Evolutionary conservation across 2,113 vertebrate genomes (phyloP), one percentile per base, ranked within the genome.

Genomic region (Pipa parva): DNA sequence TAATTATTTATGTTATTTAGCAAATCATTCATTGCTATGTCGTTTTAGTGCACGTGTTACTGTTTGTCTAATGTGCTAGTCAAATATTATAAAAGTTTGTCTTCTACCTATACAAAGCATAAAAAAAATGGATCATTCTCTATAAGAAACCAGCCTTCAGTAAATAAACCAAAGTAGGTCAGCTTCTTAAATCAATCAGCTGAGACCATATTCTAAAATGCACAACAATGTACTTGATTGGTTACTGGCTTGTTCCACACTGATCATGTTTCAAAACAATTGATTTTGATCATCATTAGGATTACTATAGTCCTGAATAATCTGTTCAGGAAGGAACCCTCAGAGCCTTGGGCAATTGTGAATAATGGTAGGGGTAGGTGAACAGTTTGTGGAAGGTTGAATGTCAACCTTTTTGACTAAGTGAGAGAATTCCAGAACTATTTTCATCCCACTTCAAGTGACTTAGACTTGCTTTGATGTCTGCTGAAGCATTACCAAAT

Each of bases 371-470:
- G 57, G 39, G 54, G 60, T 61, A 58, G 66, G 60, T 48, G 27
- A 31, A 58, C 48, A 31, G 57, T 58, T 70, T 70, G 39, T 33
- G 64, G 57, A 70, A 70, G 66, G 66, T 61, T 70, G 66, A 54
- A 70, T 70, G 66, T 70, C 66, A 70, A 61, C 61, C 66, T 70
- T 54, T 29, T 59, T 70, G 66, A 69, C 66, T 61, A 69, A 69
- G 66, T 70, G 66, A 70, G 58, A 48, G 66, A 70, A 70, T 61
- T 70, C 66, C 66, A 54, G 48, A 54, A 61, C 57, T 70, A 70
- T 70, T 60, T 70, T 61, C 66, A 70, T 60, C 66, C 66, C 66
- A 70, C 66, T 70, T 70, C 58, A 70, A 70, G 66, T 70, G 66
- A 70, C 58, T 70, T 70, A 70, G 42, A 61, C 22, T 70, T 18